phyloP scores from a whole-genome alignment of 1,140 invertebrate species.

The Stenopsyche tienmushanensis region DNA sequence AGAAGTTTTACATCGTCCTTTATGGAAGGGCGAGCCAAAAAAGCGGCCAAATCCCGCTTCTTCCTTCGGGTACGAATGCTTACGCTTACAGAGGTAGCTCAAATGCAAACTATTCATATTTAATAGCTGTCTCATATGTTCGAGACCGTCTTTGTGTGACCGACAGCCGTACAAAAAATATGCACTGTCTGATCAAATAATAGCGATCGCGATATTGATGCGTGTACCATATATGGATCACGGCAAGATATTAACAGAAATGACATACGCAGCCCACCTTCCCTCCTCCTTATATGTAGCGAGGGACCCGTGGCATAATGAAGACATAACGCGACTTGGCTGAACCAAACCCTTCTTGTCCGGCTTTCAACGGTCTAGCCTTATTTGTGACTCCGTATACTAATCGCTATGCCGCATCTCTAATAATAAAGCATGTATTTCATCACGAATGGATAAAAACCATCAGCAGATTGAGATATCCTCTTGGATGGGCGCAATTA shows the following conservation, averaged over 20 bases:
- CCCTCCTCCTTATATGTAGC: slow-evolving; percentile 7
- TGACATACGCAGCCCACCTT: slow-evolving; percentile 19
- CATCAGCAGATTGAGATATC: too few relatives aligned
- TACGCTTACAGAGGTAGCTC: too few relatives aligned
- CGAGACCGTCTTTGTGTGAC: neutral
- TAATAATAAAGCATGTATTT: too few relatives aligned
- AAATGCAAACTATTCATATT: slow-evolving; percentile 9
- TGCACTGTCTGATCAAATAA: neutral
- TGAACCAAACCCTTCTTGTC: neutral
- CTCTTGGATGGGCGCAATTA: too few relatives aligned
- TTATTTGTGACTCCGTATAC: neutral
- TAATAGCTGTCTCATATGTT: slow-evolving; percentile 6
- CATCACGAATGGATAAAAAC: too few relatives aligned
- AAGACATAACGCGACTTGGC: neutral
- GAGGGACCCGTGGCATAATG: neutral
- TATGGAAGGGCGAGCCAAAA: too few relatives aligned
- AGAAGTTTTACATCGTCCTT: too few relatives aligned
- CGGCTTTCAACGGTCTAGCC: neutral
- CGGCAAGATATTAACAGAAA: too few relatives aligned
- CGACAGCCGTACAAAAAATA: neutral
- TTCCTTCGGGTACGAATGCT: too few relatives aligned
- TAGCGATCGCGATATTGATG: neutral
- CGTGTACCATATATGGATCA: neutral
- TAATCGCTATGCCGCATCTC: too few relatives aligned
- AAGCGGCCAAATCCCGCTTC: too few relatives aligned